A percentile compares a stretch with the other conserved stretches of the same genome.
Evolutionary conservation across 2,113 vertebrate genomes (phyloP).

Genomic region (Vombatus ursinus): DNA sequence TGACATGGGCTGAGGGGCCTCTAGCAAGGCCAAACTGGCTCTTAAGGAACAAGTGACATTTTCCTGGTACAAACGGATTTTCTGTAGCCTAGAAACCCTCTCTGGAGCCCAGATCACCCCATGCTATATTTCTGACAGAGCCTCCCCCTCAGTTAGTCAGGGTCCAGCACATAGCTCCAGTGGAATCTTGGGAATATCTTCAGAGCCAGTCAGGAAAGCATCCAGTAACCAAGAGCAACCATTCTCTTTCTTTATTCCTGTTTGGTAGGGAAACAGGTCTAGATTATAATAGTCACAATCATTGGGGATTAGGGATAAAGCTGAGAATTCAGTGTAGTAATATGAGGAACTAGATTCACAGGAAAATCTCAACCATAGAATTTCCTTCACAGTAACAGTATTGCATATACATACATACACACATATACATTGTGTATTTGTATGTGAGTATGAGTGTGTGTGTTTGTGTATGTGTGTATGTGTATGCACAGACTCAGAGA

Average conservation of each 20-base stretch:
- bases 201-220: slow-evolving; percentile 24
- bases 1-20: neutral
- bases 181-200: slow-evolving; percentile 47
- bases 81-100: neutral
- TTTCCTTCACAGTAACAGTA: slow-evolving; percentile 44
- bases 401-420: neutral
- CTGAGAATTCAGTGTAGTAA: slow-evolving; percentile 75
- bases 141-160: neutral
- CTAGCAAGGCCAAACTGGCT: neutral
- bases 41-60: neutral
- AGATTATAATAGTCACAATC: slow-evolving; percentile 78
- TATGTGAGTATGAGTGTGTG: neutral
- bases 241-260: slow-evolving; percentile 71
- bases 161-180: neutral
- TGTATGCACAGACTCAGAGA: neutral
- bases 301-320: slow-evolving; percentile 77
- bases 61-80: neutral
- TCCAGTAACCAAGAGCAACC: slow-evolving; percentile 66
- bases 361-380: slow-evolving; percentile 77
- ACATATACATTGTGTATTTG: neutral
- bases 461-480: neutral
- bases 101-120: neutral
- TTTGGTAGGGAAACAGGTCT: slow-evolving; percentile 72
- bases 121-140: neutral
- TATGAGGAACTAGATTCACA: slow-evolving; percentile 74